phyloP scores from a whole-genome alignment of 1,140 invertebrate species.

The Pygmarrhopalites habei region DNA sequence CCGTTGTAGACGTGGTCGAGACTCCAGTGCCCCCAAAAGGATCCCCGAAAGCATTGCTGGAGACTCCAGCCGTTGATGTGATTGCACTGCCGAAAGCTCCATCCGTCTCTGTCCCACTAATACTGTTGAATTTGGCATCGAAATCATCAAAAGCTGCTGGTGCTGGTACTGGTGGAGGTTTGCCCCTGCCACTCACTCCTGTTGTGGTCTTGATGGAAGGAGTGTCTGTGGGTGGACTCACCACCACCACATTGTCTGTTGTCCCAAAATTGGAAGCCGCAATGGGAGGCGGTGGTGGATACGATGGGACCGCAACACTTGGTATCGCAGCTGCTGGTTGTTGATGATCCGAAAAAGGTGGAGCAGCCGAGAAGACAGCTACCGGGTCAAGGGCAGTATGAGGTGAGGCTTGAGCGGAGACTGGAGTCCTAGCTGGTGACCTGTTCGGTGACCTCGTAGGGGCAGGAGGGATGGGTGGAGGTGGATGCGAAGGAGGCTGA shows the following conservation, averaged over 20 bases:
- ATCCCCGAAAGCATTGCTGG: conserved; percentile 52
- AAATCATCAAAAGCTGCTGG: conserved; percentile 42
- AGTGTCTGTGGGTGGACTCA: not conserved
- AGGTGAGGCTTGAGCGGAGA: conserved; percentile 21
- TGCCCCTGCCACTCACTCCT: not conserved
- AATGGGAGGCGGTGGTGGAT: not conserved
- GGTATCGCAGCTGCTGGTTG: not conserved
- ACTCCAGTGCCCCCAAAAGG: conserved; percentile 64
- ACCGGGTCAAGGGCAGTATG: conserved; percentile 20
- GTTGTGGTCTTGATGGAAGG: not conserved
- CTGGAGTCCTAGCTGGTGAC: conserved; percentile 3
- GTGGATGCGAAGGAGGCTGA: no score
- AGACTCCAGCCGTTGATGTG: conserved; percentile 48
- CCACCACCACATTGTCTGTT: not conserved
- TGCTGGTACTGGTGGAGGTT: conserved; percentile 6
- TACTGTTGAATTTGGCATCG: conserved; percentile 31
- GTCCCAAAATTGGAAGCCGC: not conserved
- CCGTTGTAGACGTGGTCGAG: conserved; percentile 13
- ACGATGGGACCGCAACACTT: conserved; percentile 1
- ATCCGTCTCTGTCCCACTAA: conserved; percentile 1
- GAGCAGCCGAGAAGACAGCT: not conserved
- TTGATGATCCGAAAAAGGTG: not conserved
- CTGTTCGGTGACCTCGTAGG: conserved; percentile 19
- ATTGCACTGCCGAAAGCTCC: no score
- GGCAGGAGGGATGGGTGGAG: conserved; percentile 32